Conservation (phyloP, 1,140 invertebrate species). For the Nymphalis io region DNA sequence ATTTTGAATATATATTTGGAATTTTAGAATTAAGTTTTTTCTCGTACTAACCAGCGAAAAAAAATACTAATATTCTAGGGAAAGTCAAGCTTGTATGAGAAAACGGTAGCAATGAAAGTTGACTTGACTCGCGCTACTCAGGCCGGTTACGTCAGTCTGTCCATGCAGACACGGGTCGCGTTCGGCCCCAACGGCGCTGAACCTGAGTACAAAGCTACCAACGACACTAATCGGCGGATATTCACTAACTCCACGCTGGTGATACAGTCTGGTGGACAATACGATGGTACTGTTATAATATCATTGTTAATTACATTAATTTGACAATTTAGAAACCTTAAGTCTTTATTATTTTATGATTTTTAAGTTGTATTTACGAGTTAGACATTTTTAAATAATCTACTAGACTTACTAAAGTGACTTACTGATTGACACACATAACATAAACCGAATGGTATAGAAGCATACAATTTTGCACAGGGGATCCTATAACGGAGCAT, state of each 20-base stretch:
- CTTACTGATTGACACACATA: too few relatives aligned
- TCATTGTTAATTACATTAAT: neutral
- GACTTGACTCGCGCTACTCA: slow-evolving; percentile 87
- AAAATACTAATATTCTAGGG: slow-evolving; percentile 41
- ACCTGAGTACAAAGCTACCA: slow-evolving; percentile 93
- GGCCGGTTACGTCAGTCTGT: slow-evolving; percentile 84
- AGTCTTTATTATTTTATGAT: too few relatives aligned
- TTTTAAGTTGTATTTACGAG: too few relatives aligned
- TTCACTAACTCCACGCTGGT: slow-evolving; percentile 85
- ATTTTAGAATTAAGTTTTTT: too few relatives aligned
- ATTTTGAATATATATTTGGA: too few relatives aligned
- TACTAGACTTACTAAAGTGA: too few relatives aligned
- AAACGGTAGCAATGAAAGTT: slow-evolving; percentile 84
- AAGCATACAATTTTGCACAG: too few relatives aligned
- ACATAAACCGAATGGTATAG: too few relatives aligned
- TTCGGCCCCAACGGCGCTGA: slow-evolving; percentile 94
- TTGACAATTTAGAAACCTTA: too few relatives aligned
- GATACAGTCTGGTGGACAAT: slow-evolving; percentile 88
- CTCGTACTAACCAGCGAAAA: too few relatives aligned
- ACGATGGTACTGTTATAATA: slow-evolving; percentile 74
- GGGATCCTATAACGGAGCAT: too few relatives aligned
- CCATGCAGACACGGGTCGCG: slow-evolving; percentile 94
- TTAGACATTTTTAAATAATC: too few relatives aligned
- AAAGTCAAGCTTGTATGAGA: slow-evolving; percentile 84
- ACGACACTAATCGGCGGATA: slow-evolving; percentile 87